Conservation (phyloP, 2,888 invertebrate genomes). For the Apamea anceps region DNA sequence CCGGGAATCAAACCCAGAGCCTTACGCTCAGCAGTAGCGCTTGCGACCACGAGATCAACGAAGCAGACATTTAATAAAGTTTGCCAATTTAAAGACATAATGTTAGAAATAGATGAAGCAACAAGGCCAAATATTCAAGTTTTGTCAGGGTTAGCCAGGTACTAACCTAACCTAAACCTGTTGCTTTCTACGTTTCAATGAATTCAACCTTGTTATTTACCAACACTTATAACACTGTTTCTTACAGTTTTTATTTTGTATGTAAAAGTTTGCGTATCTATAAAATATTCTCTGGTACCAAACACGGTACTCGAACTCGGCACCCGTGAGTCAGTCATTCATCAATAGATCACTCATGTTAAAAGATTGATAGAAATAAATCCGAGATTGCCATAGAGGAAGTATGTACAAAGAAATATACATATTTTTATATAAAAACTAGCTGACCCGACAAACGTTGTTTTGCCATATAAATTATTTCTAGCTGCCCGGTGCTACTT, state of each 20-base stretch:
- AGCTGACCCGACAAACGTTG: no score
- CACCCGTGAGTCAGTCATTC: constrained; percentile 30
- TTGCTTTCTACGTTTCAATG: constrained; percentile 6
- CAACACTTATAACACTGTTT: background rate
- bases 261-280: background rate
- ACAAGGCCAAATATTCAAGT: background rate
- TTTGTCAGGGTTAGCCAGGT: background rate
- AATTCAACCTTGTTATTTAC: background rate
- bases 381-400: background rate
- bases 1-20: no score
- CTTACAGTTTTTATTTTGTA: background rate
- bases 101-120: background rate
- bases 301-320: background rate
- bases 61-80: no score
- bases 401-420: background rate
- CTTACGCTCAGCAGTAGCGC: no score
- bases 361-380: constrained; percentile 46
- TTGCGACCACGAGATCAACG: no score
- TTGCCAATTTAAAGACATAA: background rate
- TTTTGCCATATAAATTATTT: no score
- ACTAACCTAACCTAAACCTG: constrained; percentile 1
- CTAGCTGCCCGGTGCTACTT: no score
- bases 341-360: constrained; percentile 48
- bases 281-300: constrained; percentile 1
- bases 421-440: background rate